These are phyloP conservation scores for Lumbricus terrestris DNA, from an alignment of 2,888 invertebrate genomes.

Conservation along the genomic window DNA sequence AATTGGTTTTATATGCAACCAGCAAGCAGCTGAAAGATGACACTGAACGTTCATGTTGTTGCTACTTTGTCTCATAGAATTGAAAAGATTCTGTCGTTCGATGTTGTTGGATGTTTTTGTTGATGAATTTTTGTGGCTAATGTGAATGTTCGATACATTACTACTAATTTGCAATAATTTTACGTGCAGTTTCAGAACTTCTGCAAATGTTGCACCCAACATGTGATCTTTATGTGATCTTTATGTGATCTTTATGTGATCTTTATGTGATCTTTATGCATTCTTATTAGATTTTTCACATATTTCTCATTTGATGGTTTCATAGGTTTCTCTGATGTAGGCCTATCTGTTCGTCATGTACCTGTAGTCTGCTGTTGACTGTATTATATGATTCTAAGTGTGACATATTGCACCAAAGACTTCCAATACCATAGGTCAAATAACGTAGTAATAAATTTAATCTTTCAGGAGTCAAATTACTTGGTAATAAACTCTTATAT, in stretches of 20 bases:
- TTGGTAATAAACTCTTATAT: no score
- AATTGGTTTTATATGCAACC: no score
- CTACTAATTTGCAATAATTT: background rate
- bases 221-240: no score
- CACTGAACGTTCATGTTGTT: background rate
- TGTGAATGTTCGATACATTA: background rate
- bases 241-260: no score
- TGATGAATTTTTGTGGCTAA: background rate
- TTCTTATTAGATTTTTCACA: background rate
- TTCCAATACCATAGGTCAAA: background rate
- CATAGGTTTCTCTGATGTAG: background rate
- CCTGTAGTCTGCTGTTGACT: background rate
- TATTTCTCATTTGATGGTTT: background rate
- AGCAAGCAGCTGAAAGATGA: background rate
- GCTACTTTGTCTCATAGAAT: background rate
- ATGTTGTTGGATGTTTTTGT: background rate
- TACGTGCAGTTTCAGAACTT: background rate
- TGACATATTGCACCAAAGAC: background rate
- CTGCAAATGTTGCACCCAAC: background rate
- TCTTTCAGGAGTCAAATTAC: no score
- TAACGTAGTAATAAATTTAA: no score
- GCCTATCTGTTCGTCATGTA: no score
- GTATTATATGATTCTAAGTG: background rate
- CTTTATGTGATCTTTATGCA: no score
- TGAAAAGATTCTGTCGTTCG: background rate